phyloP scores from a whole-genome alignment of 2,888 invertebrate genomes.

The Gastracanthus pulcherrimus region DNA sequence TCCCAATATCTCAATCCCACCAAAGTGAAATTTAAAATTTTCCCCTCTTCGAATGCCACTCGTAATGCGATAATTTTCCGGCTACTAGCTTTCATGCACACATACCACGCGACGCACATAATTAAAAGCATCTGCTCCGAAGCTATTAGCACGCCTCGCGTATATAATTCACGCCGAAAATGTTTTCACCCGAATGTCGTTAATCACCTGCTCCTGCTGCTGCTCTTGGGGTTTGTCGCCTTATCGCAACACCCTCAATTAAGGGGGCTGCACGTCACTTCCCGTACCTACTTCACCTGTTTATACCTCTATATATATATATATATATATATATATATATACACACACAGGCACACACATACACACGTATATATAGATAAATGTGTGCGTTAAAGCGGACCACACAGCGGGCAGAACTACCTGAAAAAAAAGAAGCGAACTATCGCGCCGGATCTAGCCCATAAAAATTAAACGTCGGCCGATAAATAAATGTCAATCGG shows the following conservation, averaged over 20 bases:
- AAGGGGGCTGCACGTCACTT: conserved; percentile 62
- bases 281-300: not conserved
- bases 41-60: not conserved
- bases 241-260: conserved; percentile 71
- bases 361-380: not conserved
- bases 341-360: not conserved
- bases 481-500: conserved; percentile 76
- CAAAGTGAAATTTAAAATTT: not conserved
- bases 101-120: not conserved
- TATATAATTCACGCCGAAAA: not conserved
- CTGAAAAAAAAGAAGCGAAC: conserved; percentile 68
- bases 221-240: conserved; percentile 70
- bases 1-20: not conserved
- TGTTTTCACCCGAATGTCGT: conserved; percentile 46
- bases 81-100: not conserved
- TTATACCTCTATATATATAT: too few relatives aligned
- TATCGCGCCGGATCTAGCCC: conserved; percentile 74
- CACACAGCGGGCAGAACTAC: conserved; percentile 74
- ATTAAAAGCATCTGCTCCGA: not conserved
- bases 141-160: too few relatives aligned
- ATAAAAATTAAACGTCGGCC: conserved; percentile 76
- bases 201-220: conserved; percentile 58
- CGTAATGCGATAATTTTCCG: not conserved
- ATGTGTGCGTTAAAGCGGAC: conserved; percentile 62
- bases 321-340: not conserved